These are phyloP conservation scores for Montipora sp. DNA, from an alignment of 64 coral and sea anemone genomes.

Conservation along the genomic window DNA sequence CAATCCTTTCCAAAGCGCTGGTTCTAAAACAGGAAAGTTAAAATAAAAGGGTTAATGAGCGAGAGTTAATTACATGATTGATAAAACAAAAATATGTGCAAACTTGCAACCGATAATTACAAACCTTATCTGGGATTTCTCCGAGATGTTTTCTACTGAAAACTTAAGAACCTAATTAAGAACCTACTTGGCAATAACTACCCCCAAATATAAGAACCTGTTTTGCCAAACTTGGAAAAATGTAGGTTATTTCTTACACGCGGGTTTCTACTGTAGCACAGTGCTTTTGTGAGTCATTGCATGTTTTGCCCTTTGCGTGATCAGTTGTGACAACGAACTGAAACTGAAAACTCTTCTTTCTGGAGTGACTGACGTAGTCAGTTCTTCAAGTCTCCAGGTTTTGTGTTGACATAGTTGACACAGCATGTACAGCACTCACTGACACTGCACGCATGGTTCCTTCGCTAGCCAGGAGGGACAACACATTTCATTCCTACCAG, in stretches of 20 bases:
- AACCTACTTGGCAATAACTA: too few relatives aligned
- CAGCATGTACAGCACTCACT: background rate
- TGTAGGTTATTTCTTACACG: too few relatives aligned
- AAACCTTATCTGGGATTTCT: too few relatives aligned
- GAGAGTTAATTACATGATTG: too few relatives aligned
- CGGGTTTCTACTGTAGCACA: background rate
- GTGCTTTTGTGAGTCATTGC: background rate
- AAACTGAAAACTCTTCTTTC: background rate
- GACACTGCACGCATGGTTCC: background rate
- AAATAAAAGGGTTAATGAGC: too few relatives aligned
- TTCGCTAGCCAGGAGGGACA: background rate
- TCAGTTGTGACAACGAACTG: background rate
- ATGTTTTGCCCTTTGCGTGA: background rate
- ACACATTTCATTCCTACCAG: background rate
- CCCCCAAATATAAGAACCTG: too few relatives aligned
- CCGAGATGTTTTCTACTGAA: too few relatives aligned
- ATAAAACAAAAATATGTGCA: too few relatives aligned
- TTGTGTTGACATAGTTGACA: background rate
- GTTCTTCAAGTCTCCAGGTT: background rate
- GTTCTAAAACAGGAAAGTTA: too few relatives aligned
- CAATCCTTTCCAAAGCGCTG: background rate
- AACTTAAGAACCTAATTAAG: too few relatives aligned
- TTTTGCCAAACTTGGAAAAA: too few relatives aligned
- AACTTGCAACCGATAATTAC: too few relatives aligned
- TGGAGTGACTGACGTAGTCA: background rate